phyloP scores from a whole-genome alignment of 2,113 vertebrate species.

The Ivindomyrus marchei region DNA sequence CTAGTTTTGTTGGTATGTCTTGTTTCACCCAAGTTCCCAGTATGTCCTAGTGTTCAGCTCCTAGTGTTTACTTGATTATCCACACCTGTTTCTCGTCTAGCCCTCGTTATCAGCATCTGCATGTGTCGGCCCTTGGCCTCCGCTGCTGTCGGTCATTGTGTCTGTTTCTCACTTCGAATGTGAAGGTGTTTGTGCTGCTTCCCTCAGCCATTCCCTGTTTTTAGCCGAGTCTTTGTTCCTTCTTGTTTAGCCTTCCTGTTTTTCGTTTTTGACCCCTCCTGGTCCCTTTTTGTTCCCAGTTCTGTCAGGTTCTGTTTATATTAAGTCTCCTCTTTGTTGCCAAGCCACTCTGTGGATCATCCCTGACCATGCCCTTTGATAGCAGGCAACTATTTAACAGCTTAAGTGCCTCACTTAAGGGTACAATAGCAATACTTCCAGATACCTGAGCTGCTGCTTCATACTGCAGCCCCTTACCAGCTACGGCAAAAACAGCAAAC shows the following conservation, averaged over 20 bases:
- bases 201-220: not conserved
- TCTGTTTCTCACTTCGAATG: not conserved
- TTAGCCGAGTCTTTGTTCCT: not conserved
- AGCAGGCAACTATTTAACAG: not conserved
- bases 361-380: not conserved
- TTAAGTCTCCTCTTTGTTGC: not conserved
- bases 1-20: not conserved
- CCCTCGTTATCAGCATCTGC: not conserved
- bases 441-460: not conserved
- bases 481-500: not conserved
- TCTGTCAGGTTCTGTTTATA: not conserved
- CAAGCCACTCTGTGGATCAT: not conserved
- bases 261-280: not conserved
- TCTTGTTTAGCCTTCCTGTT: not conserved
- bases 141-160: not conserved
- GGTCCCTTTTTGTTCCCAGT: not conserved
- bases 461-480: not conserved
- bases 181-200: not conserved
- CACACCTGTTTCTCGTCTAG: not conserved
- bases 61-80: not conserved
- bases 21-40: not conserved
- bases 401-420: not conserved
- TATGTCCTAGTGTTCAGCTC: not conserved
- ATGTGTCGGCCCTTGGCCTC: not conserved
- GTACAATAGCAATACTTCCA: not conserved